Conservation (phyloP, 30 jellyfish, hydroid and myxozoan species). For the Sanderia malayensis region DNA sequence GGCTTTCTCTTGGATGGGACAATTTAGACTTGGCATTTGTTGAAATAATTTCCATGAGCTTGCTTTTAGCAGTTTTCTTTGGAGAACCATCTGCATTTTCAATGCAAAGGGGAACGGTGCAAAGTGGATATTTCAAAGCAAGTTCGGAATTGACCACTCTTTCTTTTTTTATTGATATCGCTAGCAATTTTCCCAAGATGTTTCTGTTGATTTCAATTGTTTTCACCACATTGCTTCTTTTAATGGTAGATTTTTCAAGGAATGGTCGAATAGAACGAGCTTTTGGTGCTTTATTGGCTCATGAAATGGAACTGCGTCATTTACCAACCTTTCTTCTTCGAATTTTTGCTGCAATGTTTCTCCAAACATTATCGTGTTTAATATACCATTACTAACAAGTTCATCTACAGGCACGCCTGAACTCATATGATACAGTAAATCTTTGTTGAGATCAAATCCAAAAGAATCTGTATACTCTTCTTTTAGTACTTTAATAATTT, state of each 20-base stretch:
- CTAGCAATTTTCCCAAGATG: background rate
- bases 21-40: background rate
- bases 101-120: background rate
- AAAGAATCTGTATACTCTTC: background rate
- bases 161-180: background rate
- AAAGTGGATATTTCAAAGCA: background rate
- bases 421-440: background rate
- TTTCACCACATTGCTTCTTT: background rate
- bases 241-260: background rate
- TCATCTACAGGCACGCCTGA: background rate
- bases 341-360: background rate
- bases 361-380: background rate
- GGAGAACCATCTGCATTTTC: background rate
- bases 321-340: background rate
- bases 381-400: background rate
- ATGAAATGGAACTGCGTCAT: background rate
- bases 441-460: background rate
- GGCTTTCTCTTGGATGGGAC: background rate
- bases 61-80: background rate
- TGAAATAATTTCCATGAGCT: background rate
- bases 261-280: too few species aligned
- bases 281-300: background rate
- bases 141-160: background rate
- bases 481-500: background rate
- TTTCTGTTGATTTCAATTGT: background rate